Conservation (phyloP, 2,797 vertebrate genomes). For the Falco peregrinus region DNA sequence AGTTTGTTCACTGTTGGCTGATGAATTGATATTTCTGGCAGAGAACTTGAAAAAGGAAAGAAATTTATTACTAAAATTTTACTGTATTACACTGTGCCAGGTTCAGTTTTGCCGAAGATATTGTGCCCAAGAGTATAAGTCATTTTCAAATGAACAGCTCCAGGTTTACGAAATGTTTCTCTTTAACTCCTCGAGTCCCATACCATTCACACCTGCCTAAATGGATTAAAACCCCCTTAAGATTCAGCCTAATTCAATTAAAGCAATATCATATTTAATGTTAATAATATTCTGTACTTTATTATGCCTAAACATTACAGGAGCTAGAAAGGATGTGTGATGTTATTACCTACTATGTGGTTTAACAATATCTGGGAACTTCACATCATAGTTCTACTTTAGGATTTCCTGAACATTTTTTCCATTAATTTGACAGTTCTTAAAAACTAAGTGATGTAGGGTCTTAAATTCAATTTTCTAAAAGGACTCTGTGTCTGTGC, state of each 20-base stretch:
- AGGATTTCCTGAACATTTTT: constrained; percentile 32
- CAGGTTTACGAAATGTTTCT: constrained; percentile 10
- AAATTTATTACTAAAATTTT: constrained; percentile 52
- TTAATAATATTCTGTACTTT: neutral
- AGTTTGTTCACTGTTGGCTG: constrained; percentile 14
- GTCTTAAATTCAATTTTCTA: neutral
- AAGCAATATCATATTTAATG: neutral
- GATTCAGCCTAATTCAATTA: neutral
- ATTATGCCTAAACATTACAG: neutral
- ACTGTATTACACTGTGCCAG: constrained; percentile 44
- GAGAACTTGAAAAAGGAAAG: constrained; percentile 51
- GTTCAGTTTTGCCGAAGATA: constrained; percentile 47
- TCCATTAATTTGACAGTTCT: neutral
- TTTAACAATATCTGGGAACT: constrained; percentile 2
- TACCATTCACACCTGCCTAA: neutral
- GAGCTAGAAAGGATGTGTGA: constrained; percentile 1
- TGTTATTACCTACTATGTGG: neutral
- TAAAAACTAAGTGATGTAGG: neutral
- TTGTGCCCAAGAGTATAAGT: constrained; percentile 15
- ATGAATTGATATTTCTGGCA: constrained; percentile 54
- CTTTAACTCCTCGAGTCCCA: constrained; percentile 25
- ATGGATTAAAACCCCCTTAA: neutral
- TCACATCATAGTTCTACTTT: neutral
- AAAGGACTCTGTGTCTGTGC: neutral
- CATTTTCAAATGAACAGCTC: constrained; percentile 17